Percentiles rank a stretch among this genome's conserved stretches.
Conservation (phyloP, 2,113 vertebrate genomes). For the Calonectris borealis region DNA sequence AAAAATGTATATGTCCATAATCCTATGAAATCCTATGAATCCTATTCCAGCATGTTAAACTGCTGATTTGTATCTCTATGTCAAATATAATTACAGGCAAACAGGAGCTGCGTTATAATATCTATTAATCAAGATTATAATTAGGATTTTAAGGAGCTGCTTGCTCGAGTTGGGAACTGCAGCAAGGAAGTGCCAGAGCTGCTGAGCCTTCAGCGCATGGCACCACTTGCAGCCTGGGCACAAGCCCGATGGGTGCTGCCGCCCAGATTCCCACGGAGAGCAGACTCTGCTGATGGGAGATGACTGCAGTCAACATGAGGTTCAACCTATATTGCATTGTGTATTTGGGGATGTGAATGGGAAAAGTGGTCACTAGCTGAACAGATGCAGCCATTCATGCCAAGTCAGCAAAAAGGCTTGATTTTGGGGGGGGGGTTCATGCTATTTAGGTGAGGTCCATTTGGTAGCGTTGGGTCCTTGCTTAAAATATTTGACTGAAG, state of each 20-base stretch:
- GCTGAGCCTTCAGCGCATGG: neutral
- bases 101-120: slow-evolving; percentile 12
- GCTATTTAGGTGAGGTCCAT: neutral
- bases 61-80: slow-evolving; percentile 60
- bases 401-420: neutral
- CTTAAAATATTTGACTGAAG: neutral
- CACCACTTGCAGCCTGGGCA: neutral
- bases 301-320: neutral
- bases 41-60: slow-evolving; percentile 46
- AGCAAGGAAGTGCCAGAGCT: neutral
- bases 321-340: accelerated
- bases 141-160: slow-evolving; percentile 45
- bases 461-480: neutral
- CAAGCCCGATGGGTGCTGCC: accelerated
- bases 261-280: accelerated
- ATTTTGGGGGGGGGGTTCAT: neutral
- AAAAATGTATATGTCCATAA: slow-evolving; percentile 64
- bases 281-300: neutral
- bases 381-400: neutral
- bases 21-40: slow-evolving; percentile 56
- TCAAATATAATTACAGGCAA: slow-evolving; percentile 51
- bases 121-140: slow-evolving; percentile 63
- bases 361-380: neutral
- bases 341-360: neutral
- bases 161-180: neutral